Percentiles rank a stretch among this genome's conserved stretches.
Evolutionary conservation across 2,113 vertebrate species (phyloP).

Genomic region (Symphodus melops): DNA sequence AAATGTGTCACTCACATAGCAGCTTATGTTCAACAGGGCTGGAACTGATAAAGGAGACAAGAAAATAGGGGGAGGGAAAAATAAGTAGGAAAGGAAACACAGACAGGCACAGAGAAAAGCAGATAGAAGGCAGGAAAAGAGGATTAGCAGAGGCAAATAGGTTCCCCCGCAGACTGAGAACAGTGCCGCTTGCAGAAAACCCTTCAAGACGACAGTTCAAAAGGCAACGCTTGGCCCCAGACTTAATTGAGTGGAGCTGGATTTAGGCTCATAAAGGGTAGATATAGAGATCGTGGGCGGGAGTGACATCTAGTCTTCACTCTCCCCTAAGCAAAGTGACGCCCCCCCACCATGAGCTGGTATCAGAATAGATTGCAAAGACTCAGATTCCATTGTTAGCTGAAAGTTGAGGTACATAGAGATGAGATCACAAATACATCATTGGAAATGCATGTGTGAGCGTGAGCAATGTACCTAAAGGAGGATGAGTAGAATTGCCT

Average conservation of each 20-base stretch:
- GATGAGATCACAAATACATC: slow-evolving; percentile 38
- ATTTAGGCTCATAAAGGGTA: slow-evolving; percentile 64
- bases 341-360: slow-evolving; percentile 14
- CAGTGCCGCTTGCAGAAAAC: slow-evolving; percentile 55
- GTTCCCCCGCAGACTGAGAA: slow-evolving; percentile 67
- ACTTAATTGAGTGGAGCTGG: slow-evolving; percentile 74
- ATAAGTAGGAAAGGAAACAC: slow-evolving; percentile 49
- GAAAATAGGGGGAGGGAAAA: slow-evolving; percentile 53
- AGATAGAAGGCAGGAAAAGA: slow-evolving; percentile 68
- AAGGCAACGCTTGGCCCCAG: slow-evolving; percentile 50
- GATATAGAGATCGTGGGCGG: slow-evolving; percentile 59
- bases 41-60: slow-evolving; percentile 77
- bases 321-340: slow-evolving; percentile 55
- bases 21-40: slow-evolving; percentile 83
- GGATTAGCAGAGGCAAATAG: slow-evolving; percentile 78
- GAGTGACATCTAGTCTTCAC: slow-evolving; percentile 61
- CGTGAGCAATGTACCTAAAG: slow-evolving; percentile 63
- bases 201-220: slow-evolving; percentile 72
- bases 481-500: slow-evolving; percentile 62
- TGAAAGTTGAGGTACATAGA: slow-evolving; percentile 47
- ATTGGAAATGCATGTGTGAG: slow-evolving; percentile 28
- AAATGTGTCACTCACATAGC: slow-evolving; percentile 83
- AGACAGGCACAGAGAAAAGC: slow-evolving; percentile 55
- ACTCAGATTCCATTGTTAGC: slow-evolving; percentile 47
- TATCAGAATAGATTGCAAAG: slow-evolving; percentile 58